Base-by-base conservation (phyloP, 2,888 invertebrate species). In the Chromoteleia sp. region DNA sequence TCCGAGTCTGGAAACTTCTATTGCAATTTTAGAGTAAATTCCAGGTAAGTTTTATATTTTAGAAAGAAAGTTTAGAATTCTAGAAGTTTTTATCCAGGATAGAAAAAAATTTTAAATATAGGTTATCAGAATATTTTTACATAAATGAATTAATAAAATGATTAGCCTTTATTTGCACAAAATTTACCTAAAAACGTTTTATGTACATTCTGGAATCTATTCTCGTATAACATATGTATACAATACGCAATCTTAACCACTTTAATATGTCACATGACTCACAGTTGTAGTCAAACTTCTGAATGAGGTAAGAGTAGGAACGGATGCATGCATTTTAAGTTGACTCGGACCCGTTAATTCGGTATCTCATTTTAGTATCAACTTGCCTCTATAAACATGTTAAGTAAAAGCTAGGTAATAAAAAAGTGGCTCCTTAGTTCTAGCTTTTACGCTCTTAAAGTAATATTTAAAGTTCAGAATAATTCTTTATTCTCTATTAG, bases 311-410 rank as follows among this genome's bases (percentile, higher is more conserved):
- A 59, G 39, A 59, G 70, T 50, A 71, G 39, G 25, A 71, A 48
- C 58, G 70, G 59, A 59, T 71, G 59, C 50, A 29, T 59, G 39
- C 70, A 59, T 59, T 59, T 59, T 71, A 48, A 50, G 50, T 15
- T 70, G 33, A 70, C 56, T 45, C 48, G 48, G 70, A 45, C 70
- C 70, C 67, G 67, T 67, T 67, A 54, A 67, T 67, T 67, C 17
- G 67, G 52, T 25, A 67, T 52, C 67, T 36, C 41, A 39, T 65
- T 67, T 52, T 52, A 52, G 67, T 41, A 67, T 41, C 39, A 39
- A 15, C 67, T n/a, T 12, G 29, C 67, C 17, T 67, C 67, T 41
- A n/a, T 52, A 41, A 52, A 67, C 25, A 41, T 39, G 67, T 52
- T 52, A 29, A 54, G 39, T 29, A 41, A 33, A 52, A 52, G 25